Evolutionary conservation across 2,797 vertebrate genomes (phyloP).

Genomic region (Miopithecus talapoin): DNA sequence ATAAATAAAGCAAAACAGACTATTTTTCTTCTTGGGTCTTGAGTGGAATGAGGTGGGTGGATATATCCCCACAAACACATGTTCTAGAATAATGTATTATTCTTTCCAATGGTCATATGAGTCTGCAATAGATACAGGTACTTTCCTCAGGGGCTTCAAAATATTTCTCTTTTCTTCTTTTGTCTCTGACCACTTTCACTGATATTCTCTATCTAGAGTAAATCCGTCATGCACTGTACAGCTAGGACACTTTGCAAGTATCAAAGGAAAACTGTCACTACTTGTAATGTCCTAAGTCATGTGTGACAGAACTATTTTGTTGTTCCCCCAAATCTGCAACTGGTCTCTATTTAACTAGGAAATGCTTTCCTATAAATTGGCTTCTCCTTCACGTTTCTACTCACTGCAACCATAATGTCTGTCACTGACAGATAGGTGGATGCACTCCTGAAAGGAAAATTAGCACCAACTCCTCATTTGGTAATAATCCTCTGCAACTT

Average conservation of each 20-base stretch:
- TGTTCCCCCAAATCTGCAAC: conserved; percentile 65
- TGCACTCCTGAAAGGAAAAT: neutral
- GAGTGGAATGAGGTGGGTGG: neutral
- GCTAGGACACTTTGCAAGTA: conserved; percentile 22
- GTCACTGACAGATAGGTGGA: neutral
- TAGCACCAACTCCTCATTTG: neutral
- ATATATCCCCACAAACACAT: neutral
- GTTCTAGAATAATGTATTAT: neutral
- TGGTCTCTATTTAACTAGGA: conserved; percentile 57
- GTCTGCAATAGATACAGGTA: neutral
- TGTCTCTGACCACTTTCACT: neutral
- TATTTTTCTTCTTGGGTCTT: neutral
- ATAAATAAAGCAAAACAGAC: neutral
- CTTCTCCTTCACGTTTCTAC: conserved; percentile 31
- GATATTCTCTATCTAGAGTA: neutral
- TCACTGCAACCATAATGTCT: neutral
- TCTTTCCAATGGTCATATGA: neutral
- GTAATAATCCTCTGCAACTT: neutral
- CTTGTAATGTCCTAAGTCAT: conserved; percentile 46
- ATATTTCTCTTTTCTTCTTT: neutral
- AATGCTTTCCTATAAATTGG: conserved; percentile 52
- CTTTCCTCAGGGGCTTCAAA: neutral
- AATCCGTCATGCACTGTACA: neutral
- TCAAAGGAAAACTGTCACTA: conserved; percentile 38
- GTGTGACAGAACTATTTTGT: conserved; percentile 47